Evolutionary conservation across 2,888 invertebrate genomes (phyloP).

Genomic region (Anodontia alba): DNA sequence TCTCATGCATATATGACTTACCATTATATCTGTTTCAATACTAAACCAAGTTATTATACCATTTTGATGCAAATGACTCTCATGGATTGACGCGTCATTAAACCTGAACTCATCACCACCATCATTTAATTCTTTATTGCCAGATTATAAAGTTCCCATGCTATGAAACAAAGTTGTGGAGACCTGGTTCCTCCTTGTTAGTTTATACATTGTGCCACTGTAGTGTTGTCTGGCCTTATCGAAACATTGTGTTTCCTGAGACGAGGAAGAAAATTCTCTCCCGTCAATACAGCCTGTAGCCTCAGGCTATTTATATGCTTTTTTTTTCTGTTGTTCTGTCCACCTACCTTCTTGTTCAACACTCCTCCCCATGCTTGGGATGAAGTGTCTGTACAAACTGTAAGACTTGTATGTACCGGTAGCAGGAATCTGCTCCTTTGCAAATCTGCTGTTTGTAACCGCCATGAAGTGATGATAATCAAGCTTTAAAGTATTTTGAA

Average conservation of each 20-base stretch:
- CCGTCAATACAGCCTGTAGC: slow-evolving; percentile 21
- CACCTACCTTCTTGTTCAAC: neutral
- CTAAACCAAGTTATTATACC: no score
- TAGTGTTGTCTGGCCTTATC: no score
- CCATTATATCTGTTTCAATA: no score
- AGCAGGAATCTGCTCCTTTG: slow-evolving; percentile 23
- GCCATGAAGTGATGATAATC: slow-evolving; percentile 24
- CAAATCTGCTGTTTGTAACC: slow-evolving; percentile 33
- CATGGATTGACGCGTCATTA: no score
- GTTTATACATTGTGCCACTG: slow-evolving; percentile 44
- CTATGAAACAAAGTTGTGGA: slow-evolving; percentile 22
- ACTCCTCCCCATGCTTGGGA: neutral
- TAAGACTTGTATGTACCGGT: neutral
- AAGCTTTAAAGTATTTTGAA: slow-evolving; percentile 5
- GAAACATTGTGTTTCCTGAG: slow-evolving; percentile 14
- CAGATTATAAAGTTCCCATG: slow-evolving; percentile 21
- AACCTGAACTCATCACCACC: no score
- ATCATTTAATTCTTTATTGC: neutral
- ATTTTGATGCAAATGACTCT: no score
- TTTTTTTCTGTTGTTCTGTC: slow-evolving; percentile 14
- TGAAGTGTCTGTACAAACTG: slow-evolving; percentile 23
- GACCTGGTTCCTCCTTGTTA: slow-evolving; percentile 50
- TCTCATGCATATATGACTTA: no score
- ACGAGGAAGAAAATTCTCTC: neutral
- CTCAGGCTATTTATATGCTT: slow-evolving; percentile 39